Conservation (phyloP, 2,797 vertebrate species). For the Propithecus deckenii region DNA sequence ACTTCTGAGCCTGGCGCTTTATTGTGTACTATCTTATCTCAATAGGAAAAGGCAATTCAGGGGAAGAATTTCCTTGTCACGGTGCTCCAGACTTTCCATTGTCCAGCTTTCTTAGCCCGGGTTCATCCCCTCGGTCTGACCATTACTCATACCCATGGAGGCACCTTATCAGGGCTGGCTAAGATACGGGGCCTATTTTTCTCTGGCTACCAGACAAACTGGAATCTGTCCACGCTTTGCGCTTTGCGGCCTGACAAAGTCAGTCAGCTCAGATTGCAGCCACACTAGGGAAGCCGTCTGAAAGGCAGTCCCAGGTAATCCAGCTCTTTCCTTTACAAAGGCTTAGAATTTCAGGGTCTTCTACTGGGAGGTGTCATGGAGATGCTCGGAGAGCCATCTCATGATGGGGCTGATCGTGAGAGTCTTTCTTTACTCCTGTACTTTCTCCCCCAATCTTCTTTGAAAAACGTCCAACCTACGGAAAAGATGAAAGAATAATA, state of each 20-base stretch:
- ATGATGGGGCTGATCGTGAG: background rate
- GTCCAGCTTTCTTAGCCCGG: slow-evolving; percentile 82
- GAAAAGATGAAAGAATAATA: background rate
- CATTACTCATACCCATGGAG: slow-evolving; percentile 69
- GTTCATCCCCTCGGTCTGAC: slow-evolving; percentile 62
- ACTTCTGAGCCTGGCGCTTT: slow-evolving; percentile 69
- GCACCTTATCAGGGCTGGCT: slow-evolving; percentile 70
- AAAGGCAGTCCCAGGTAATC: background rate
- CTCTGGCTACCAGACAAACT: slow-evolving; percentile 48
- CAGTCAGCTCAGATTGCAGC: background rate
- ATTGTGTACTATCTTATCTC: slow-evolving; percentile 84
- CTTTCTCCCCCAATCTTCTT: background rate
- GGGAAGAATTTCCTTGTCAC: slow-evolving; percentile 88
- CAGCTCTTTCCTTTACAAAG: background rate
- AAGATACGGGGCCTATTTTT: slow-evolving; percentile 43
- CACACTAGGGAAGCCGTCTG: background rate
- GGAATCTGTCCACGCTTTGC: slow-evolving; percentile 7
- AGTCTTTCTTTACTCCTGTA: background rate
- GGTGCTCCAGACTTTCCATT: slow-evolving; percentile 88
- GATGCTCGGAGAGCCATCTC: background rate
- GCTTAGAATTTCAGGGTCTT: background rate
- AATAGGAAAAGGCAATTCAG: slow-evolving; percentile 90
- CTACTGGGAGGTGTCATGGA: background rate
- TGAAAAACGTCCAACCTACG: background rate
- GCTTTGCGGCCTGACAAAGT: background rate